Percentiles rank a stretch among this genome's conserved stretches.
These are phyloP conservation scores for Agonum fuliginosum DNA, from an alignment of 2,888 invertebrate genomes.

Conservation along the genomic window DNA sequence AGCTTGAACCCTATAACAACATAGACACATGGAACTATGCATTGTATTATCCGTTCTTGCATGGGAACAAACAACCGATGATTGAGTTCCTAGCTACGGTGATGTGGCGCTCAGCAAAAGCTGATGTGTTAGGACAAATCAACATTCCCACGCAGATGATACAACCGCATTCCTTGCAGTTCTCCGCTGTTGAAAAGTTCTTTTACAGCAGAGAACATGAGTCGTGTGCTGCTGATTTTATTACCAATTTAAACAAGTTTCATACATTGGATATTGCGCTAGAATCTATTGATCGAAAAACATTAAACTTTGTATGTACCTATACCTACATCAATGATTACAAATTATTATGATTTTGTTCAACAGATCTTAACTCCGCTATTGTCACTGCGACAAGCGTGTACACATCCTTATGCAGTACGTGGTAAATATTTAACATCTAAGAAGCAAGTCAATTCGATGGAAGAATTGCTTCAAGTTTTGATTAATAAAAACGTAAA, in stretches of 20 bases:
- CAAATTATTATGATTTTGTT: neutral
- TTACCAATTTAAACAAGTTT: conserved; percentile 71
- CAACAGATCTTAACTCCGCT: conserved; percentile 78
- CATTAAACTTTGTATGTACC: conserved; percentile 68
- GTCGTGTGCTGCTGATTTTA: conserved; percentile 73
- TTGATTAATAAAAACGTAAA: conserved; percentile 77
- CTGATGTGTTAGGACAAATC: conserved; percentile 80
- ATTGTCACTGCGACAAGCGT: conserved; percentile 80
- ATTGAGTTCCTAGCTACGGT: conserved; percentile 74
- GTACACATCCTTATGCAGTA: conserved; percentile 81
- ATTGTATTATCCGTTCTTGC: conserved; percentile 74
- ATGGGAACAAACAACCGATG: conserved; percentile 73
- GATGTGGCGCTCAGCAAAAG: conserved; percentile 83
- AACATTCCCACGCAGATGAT: conserved; percentile 80
- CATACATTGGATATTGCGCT: conserved; percentile 72
- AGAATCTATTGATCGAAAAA: conserved; percentile 72
- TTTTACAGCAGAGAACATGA: conserved; percentile 81
- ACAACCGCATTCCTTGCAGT: conserved; percentile 76
- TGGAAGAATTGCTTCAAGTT: conserved; percentile 80
- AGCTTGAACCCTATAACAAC: conserved; percentile 76
- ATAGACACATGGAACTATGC: conserved; percentile 74
- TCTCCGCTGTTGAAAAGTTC: conserved; percentile 84
- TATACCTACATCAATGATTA: neutral
- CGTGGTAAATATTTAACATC: conserved; percentile 75
- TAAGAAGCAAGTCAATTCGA: conserved; percentile 76